A percentile compares a stretch with the other conserved stretches of the same genome.
phyloP scores from a whole-genome alignment of 2,113 vertebrate species.

The Rhinichthys klamathensis region DNA sequence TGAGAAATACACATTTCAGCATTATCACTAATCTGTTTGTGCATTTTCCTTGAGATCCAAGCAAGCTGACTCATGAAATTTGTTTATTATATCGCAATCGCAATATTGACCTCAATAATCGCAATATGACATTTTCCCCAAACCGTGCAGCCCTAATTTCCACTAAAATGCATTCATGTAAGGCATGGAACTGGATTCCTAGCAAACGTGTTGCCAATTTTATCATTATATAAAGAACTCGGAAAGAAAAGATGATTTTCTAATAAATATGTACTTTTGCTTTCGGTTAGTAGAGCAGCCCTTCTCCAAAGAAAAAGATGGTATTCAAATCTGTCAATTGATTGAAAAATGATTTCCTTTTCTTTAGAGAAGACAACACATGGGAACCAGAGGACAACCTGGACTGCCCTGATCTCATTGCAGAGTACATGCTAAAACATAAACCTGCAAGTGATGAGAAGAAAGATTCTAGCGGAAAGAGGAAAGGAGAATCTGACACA shows the following conservation, averaged over 20 bases:
- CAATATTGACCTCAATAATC: too few relatives aligned
- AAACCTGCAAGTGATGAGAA: slow-evolving; percentile 82
- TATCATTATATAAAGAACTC: neutral
- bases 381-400: slow-evolving; percentile 98
- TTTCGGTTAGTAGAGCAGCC: neutral
- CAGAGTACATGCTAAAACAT: slow-evolving; percentile 90
- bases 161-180: neutral
- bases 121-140: too few relatives aligned
- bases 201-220: neutral
- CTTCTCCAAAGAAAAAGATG: neutral
- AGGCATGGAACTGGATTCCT: neutral
- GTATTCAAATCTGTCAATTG: neutral
- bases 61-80: too few relatives aligned
- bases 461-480: slow-evolving; percentile 86
- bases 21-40: too few relatives aligned
- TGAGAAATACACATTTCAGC: too few relatives aligned
- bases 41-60: too few relatives aligned
- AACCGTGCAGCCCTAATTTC: too few relatives aligned
- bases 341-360: neutral
- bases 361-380: slow-evolving; percentile 91
- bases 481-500: slow-evolving; percentile 84
- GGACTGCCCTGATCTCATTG: slow-evolving; percentile 96
- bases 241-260: neutral
- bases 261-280: neutral
- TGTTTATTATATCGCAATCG: too few relatives aligned